Conservation (phyloP, 2,797 vertebrate genomes). For the Petrocephalus sullivani region DNA sequence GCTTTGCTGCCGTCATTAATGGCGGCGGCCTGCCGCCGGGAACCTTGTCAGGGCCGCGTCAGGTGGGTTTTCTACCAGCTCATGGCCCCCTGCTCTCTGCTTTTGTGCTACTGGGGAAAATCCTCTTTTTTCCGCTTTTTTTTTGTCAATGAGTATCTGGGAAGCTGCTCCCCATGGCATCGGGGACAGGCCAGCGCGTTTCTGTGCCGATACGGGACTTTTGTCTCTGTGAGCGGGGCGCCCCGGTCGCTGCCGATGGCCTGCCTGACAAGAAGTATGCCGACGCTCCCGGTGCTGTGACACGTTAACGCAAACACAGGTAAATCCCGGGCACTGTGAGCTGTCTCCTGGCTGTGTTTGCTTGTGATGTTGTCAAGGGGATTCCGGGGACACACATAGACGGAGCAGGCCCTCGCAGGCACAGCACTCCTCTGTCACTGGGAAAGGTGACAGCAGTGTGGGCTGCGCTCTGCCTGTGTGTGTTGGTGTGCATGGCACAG, state of each 20-base stretch:
- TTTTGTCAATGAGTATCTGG: not conserved
- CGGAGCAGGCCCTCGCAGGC: not conserved
- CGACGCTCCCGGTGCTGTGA: not conserved
- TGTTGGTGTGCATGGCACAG: not conserved
- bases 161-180: not conserved
- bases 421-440: not conserved
- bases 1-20: conserved; percentile 44
- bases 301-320: not conserved
- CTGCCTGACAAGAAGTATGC: not conserved
- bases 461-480: not conserved
- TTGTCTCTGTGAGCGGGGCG: not conserved
- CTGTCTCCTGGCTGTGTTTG: not conserved
- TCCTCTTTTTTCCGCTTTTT: not conserved
- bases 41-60: conserved; percentile 29
- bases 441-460: not conserved
- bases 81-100: conserved; percentile 5
- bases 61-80: conserved; percentile 29
- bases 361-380: not conserved
- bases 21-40: conserved; percentile 21
- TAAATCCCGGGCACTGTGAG: not conserved
- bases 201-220: not conserved
- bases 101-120: not conserved
- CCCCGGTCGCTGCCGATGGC: not conserved
- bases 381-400: not conserved
- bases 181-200: not conserved